Evolutionary conservation across 2,888 invertebrate species (phyloP).

Genomic region (Morpho achilles): DNA sequence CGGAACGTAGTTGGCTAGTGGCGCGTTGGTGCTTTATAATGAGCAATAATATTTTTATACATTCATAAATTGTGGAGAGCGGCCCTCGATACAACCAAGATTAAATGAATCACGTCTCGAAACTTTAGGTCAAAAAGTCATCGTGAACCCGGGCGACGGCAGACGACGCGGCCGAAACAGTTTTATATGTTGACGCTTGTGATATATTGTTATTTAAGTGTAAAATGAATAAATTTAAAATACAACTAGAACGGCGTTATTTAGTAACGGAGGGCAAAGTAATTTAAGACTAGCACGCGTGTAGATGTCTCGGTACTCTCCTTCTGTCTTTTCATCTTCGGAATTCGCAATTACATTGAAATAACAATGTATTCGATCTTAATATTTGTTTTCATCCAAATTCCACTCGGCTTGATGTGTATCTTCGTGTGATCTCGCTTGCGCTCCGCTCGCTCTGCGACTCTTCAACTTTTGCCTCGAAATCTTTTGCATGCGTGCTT

Average conservation of each 20-base stretch:
- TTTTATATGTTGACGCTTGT: slow-evolving; percentile 76
- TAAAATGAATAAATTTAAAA: slow-evolving; percentile 70
- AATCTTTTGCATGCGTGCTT: slow-evolving; percentile 78
- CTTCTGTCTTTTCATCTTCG: slow-evolving; percentile 40
- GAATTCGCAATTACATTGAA: slow-evolving; percentile 60
- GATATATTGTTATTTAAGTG: slow-evolving; percentile 80
- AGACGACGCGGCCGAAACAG: slow-evolving; percentile 38
- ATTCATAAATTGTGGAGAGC: slow-evolving; percentile 66
- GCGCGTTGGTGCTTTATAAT: slow-evolving; percentile 77
- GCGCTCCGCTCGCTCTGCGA: slow-evolving; percentile 41
- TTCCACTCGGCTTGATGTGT: slow-evolving; percentile 49
- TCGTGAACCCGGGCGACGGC: slow-evolving; percentile 35
- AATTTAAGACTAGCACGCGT: slow-evolving; percentile 70
- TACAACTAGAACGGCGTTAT: slow-evolving; percentile 67
- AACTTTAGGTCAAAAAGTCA: slow-evolving; percentile 64
- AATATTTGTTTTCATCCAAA: slow-evolving; percentile 76
- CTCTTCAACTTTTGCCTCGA: slow-evolving; percentile 62
- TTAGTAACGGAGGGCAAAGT: slow-evolving; percentile 51
- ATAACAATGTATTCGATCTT: slow-evolving; percentile 70
- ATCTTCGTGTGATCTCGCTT: slow-evolving; percentile 29
- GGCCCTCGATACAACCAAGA: slow-evolving; percentile 44
- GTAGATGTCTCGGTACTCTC: slow-evolving; percentile 49
- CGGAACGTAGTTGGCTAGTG: slow-evolving; percentile 71
- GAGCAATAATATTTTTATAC: slow-evolving; percentile 80
- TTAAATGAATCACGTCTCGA: slow-evolving; percentile 24